Percentiles rank a stretch among this genome's conserved stretches.
Evolutionary conservation across 1,140 invertebrate species (phyloP).

Genomic region (Pantala flavescens): DNA sequence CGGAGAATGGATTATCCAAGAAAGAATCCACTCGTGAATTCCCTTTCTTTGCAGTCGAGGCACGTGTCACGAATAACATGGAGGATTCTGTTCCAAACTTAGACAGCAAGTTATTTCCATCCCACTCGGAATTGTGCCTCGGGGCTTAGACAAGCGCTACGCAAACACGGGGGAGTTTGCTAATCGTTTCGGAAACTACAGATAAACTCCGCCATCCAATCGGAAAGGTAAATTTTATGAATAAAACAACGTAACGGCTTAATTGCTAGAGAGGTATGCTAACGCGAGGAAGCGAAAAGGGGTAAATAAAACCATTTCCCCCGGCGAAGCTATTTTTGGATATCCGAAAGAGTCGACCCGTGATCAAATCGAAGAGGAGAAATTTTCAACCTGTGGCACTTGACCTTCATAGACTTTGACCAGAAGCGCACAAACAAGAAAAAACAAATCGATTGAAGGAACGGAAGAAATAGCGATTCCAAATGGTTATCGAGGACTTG

Average conservation of each 20-base stretch:
- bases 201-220: not conserved
- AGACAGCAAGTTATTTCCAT: too few species aligned
- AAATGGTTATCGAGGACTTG: not conserved
- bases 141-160: too few species aligned
- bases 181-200: too few species aligned
- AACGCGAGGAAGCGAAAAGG: not conserved
- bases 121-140: too few species aligned
- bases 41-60: too few species aligned
- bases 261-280: not conserved
- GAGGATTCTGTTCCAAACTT: too few species aligned
- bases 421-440: not conserved
- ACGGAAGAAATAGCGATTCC: not conserved
- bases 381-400: conserved; percentile 9
- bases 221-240: not conserved
- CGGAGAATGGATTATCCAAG: too few species aligned
- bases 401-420: not conserved
- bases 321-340: not conserved
- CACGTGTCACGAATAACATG: too few species aligned
- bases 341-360: not conserved
- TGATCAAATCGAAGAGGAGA: not conserved
- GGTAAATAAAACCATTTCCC: not conserved
- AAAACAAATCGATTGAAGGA: not conserved
- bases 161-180: too few species aligned
- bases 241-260: not conserved
- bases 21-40: too few species aligned